A percentile compares a stretch with the other conserved stretches of the same genome.
These are phyloP conservation scores for Drepana falcataria DNA, from an alignment of 2,888 invertebrate species.

Conservation along the genomic window DNA sequence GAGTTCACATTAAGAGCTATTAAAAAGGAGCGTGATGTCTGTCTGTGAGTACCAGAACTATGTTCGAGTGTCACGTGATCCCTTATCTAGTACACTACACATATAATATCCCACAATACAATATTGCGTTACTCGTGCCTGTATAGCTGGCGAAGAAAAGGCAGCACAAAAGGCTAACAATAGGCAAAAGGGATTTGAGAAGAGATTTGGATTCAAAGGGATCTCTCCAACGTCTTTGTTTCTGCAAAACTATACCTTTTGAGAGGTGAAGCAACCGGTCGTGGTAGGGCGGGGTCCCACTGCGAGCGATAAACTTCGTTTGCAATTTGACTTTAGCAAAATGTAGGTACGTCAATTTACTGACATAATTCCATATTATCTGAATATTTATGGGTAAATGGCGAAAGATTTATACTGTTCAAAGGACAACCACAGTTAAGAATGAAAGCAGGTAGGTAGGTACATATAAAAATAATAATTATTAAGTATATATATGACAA, in stretches of 20 bases:
- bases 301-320: slow-evolving; percentile 13
- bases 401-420: too few species aligned
- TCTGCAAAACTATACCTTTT: slow-evolving; percentile 57
- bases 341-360: too few species aligned
- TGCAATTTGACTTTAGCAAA: not conserved
- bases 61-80: slow-evolving; percentile 56
- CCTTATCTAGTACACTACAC: slow-evolving; percentile 8
- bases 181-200: slow-evolving; percentile 66
- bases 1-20: too few species aligned
- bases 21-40: slow-evolving; percentile 11
- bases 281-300: slow-evolving; percentile 23
- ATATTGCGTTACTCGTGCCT: slow-evolving; percentile 61
- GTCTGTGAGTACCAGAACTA: slow-evolving; percentile 19
- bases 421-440: too few species aligned
- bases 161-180: slow-evolving; percentile 51
- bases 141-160: slow-evolving; percentile 40
- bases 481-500: too few species aligned
- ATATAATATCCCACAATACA: slow-evolving; percentile 51
- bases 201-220: slow-evolving; percentile 70
- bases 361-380: too few species aligned
- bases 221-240: slow-evolving; percentile 53
- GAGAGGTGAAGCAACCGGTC: slow-evolving; percentile 52
- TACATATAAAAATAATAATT: too few species aligned
- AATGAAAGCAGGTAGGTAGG: too few species aligned
- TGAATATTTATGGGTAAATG: too few species aligned